Conservation (phyloP, 2,797 vertebrate species). For the Psittacula derbiana region DNA sequence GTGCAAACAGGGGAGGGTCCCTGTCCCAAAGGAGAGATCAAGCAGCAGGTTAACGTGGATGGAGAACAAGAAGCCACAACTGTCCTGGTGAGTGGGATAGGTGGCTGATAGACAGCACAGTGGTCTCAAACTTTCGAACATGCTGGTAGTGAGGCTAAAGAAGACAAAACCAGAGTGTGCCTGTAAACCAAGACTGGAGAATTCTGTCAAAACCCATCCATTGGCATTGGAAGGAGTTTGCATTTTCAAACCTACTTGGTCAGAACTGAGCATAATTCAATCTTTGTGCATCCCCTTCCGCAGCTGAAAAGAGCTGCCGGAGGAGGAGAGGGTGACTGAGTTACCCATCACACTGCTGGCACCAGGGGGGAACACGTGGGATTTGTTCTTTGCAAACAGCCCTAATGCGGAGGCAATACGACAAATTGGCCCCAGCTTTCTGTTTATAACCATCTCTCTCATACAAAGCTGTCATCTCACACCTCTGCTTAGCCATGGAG, state of each 20-base stretch:
- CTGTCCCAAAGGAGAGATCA: background rate
- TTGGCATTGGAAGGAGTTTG: background rate
- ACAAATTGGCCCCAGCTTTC: conserved; percentile 29
- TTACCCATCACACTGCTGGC: background rate
- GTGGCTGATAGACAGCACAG: accelerated
- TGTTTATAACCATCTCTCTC: conserved; percentile 40
- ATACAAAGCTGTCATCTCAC: conserved; percentile 45
- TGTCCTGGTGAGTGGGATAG: background rate
- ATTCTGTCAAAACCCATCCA: background rate
- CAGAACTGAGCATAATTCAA: background rate
- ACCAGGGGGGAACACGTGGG: accelerated
- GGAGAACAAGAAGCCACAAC: background rate
- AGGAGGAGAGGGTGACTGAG: background rate
- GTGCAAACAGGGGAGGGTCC: background rate
- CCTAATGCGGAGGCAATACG: background rate
- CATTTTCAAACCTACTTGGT: background rate
- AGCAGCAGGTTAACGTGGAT: background rate
- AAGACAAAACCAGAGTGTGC: background rate
- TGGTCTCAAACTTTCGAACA: background rate
- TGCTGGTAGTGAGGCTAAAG: background rate
- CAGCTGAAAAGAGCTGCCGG: background rate
- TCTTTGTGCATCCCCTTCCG: background rate
- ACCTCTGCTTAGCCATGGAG: conserved; percentile 29
- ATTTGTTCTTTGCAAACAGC: conserved; percentile 25
- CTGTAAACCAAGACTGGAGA: background rate